phyloP scores from a whole-genome alignment of 2,888 invertebrate genomes.

The Morinoia aosen region DNA sequence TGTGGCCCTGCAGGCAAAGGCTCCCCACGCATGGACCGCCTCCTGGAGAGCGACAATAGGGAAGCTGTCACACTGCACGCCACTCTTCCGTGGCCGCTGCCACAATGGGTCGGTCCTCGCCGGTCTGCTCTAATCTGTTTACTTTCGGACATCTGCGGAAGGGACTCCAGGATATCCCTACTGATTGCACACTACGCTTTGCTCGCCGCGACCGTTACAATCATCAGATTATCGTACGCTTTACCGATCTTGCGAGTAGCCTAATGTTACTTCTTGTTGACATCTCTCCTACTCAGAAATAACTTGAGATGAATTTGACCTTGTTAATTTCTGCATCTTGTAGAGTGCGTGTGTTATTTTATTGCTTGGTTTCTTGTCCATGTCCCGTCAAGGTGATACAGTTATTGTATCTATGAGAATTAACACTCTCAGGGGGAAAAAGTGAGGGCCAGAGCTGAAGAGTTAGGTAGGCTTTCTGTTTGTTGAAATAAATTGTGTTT shows the following conservation, averaged over 20 bases:
- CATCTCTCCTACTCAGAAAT: neutral
- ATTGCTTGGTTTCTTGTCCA: too few species aligned
- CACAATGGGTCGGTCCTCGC: neutral
- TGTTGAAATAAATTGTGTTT: too few species aligned
- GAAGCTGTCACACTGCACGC: constrained; percentile 8
- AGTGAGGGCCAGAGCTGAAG: too few species aligned
- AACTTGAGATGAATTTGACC: too few species aligned
- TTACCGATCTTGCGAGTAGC: neutral
- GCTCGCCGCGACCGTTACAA: neutral
- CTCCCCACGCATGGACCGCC: neutral
- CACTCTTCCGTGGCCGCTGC: neutral
- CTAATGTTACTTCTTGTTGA: neutral
- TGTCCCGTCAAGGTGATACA: too few species aligned
- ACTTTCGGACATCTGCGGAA: constrained; percentile 8
- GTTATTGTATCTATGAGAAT: too few species aligned
- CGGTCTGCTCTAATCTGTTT: constrained; percentile 32
- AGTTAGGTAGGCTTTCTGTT: too few species aligned
- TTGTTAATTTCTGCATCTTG: neutral
- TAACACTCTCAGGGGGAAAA: too few species aligned
- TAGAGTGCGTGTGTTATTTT: neutral
- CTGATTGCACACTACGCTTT: neutral
- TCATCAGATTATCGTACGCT: neutral
- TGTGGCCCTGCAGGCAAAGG: neutral
- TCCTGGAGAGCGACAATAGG: neutral
- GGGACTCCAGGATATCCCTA: neutral